Conservation (phyloP, 1,140 invertebrate genomes). For the Meloidogyne hapla region DNA sequence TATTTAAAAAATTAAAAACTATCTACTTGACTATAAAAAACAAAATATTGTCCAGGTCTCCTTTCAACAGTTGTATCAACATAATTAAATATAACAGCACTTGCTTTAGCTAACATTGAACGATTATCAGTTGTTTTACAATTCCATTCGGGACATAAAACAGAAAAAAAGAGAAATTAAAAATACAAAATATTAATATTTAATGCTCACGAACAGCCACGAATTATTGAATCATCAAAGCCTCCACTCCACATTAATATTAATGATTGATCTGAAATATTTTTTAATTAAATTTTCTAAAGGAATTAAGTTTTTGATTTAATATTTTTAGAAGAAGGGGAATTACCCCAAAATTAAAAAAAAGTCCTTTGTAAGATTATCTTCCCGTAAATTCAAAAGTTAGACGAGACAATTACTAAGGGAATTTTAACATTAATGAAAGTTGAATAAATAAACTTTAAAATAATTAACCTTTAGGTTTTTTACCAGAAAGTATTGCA, state of each 20-base stretch:
- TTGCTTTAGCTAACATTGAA: neutral
- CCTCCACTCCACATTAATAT: constrained; percentile 16
- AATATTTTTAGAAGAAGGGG: too few relatives aligned
- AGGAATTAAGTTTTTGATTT: too few relatives aligned
- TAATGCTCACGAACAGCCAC: constrained; percentile 42
- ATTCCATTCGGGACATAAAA: constrained; percentile 55
- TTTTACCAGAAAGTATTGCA: neutral
- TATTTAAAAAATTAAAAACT: neutral
- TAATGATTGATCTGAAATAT: neutral
- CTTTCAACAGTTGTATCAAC: constrained; percentile 4
- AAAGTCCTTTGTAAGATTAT: too few relatives aligned
- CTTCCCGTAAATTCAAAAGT: too few relatives aligned
- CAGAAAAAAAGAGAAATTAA: too few relatives aligned
- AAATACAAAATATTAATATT: neutral
- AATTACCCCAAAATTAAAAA: too few relatives aligned
- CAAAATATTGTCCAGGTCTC: constrained; percentile 47
- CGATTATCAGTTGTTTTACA: constrained; percentile 45
- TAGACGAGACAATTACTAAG: too few relatives aligned
- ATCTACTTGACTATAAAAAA: constrained; percentile 53
- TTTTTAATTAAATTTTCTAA: neutral
- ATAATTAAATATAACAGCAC: constrained; percentile 33
- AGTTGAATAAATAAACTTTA: too few relatives aligned
- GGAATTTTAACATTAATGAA: too few relatives aligned
- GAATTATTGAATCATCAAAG: constrained; percentile 37
- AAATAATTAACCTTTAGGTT: neutral